Evolutionary conservation across 2,113 vertebrate species (phyloP).

Genomic region (Siphamia tubifer): DNA sequence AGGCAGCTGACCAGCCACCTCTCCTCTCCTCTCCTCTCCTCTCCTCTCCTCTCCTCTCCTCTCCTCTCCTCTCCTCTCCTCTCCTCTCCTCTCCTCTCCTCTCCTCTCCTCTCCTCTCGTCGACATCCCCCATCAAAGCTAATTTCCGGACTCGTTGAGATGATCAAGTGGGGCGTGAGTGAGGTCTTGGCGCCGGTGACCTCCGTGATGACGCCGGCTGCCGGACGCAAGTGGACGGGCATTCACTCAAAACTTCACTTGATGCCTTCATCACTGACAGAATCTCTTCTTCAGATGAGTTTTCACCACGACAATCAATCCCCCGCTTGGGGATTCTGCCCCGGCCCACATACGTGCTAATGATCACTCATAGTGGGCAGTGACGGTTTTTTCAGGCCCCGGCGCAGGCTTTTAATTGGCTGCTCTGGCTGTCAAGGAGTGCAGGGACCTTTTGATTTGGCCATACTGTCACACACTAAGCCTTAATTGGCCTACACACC

Average conservation of each 20-base stretch:
- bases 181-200: conserved; percentile 50
- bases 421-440: conserved; percentile 21
- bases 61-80: no score
- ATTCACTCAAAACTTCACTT: neutral
- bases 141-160: conserved; percentile 56
- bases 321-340: neutral
- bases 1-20: conserved; percentile 40
- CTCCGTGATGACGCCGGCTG: conserved; percentile 43
- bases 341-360: conserved; percentile 15
- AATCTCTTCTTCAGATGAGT: neutral
- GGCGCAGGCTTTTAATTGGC: conserved; percentile 46
- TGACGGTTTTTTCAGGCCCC: neutral
- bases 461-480: conserved; percentile 30
- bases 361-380: conserved; percentile 29
- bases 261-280: neutral
- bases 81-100: no score
- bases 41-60: no score
- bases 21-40: no score
- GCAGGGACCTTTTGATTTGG: conserved; percentile 52
- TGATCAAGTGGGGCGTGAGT: conserved; percentile 29
- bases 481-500: conserved; percentile 45
- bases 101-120: conserved; percentile 11
- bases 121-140: conserved; percentile 41
- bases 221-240: conserved; percentile 9
- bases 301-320: conserved; percentile 26